Evolutionary conservation across 53 echinoderm and acorn worm species (phyloP), one percentile per base, ranked within the genome.

Genomic region (Echinometra lucunter): DNA sequence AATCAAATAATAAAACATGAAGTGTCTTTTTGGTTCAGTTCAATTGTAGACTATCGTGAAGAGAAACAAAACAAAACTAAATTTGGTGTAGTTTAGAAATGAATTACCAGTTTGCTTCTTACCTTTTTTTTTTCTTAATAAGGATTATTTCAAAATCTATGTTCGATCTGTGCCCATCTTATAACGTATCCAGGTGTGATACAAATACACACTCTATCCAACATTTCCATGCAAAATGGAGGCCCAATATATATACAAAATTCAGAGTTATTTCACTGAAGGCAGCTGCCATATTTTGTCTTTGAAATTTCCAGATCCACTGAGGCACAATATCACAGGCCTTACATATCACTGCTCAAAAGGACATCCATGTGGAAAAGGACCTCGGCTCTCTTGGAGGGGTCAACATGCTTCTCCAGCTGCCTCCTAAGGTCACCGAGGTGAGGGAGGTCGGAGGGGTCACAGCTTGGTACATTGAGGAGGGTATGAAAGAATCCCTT

Each of bases 391-490:
- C 91, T 96, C 74, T 66, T 72, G 56, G 32, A 63, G 56, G 80
- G 81, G 42, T 91, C 57, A 49, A 91, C 85, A 40, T 56, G 67
- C 9, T 87, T 83, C 95, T 98, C 97, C 57, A 98, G 91, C 37
- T 95, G 92, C 44, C 45, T 82, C 38, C 97, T 74, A 5, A 98
- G 94, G 49, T 95, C 95, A 38, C 23, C 92, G 0, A 98, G 97
- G 16, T 92, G 92, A 13, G 97, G 92, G 70, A 97, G 89, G 60
- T 97, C 95, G 19, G 88, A 49, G 45, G 94, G 94, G 25, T 97
- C 95, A 74, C 98, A 98, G 95, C 96, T 98, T 9, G 97, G 96
- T 32, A 98, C 92, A 91, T 98, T 98, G 66, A 98, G 94, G 70
- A 98, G 94, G 35, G 95, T 97, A 67, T 96, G 95, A 80, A 97